These are phyloP conservation scores for Gymnopithys bicolor DNA, from an alignment of 2,797 vertebrate genomes.

Conservation along the genomic window DNA sequence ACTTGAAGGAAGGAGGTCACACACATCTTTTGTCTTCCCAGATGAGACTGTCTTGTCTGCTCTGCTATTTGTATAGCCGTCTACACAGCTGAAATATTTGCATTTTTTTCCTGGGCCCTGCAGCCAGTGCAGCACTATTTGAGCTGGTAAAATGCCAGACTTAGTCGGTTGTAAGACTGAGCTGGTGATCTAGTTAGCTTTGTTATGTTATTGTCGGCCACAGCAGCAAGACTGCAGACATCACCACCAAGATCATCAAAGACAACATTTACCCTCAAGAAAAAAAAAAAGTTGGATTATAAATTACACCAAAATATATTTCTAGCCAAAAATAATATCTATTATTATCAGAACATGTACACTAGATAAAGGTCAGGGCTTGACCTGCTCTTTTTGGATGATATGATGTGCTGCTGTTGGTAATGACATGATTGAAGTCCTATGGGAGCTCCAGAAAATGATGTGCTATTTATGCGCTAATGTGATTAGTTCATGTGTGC, in stretches of 20 bases:
- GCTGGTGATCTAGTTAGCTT: not conserved
- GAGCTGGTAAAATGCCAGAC: slow-evolving; percentile 41
- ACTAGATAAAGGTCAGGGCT: not conserved
- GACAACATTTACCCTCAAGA: not conserved
- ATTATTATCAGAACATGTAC: not conserved
- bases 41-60: slow-evolving; percentile 28
- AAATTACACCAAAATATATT: slow-evolving; percentile 31
- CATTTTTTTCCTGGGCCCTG: slow-evolving; percentile 17
- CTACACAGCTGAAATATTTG: slow-evolving; percentile 45
- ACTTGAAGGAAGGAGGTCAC: slow-evolving; percentile 4
- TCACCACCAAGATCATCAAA: slow-evolving; percentile 1
- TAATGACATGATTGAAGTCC: not conserved
- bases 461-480: not conserved
- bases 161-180: slow-evolving; percentile 22
- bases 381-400: slow-evolving; percentile 2
- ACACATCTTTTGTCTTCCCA: not conserved
- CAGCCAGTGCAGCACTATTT: slow-evolving; percentile 21
- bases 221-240: slow-evolving; percentile 9
- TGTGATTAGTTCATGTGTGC: slow-evolving; percentile 12
- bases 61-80: slow-evolving; percentile 40
- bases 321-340: slow-evolving; percentile 21
- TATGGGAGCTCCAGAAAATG: slow-evolving; percentile 46
- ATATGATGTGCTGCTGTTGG: not conserved
- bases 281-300: not conserved
- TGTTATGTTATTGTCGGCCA: not conserved